Evolutionary conservation across 2,888 invertebrate genomes (phyloP).

Genomic region (Ctenicera cuprea): DNA sequence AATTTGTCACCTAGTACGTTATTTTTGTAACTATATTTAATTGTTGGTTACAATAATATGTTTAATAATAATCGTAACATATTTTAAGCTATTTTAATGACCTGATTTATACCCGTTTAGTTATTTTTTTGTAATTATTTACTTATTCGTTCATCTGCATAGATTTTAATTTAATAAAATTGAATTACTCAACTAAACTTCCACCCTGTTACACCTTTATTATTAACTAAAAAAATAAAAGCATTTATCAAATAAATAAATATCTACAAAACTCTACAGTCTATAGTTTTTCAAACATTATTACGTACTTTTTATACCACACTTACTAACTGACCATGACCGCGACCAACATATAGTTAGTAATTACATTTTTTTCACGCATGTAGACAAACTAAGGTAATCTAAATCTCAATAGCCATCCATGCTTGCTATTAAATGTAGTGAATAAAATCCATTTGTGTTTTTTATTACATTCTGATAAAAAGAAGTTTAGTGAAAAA

Average conservation of each 20-base stretch:
- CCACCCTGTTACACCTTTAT: background rate
- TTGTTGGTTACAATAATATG: background rate
- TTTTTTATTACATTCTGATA: too few relatives aligned
- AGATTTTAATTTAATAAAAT: background rate
- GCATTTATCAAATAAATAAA: too few relatives aligned
- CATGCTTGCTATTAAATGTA: too few relatives aligned
- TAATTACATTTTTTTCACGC: slow-evolving; percentile 3
- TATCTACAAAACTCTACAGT: too few relatives aligned
- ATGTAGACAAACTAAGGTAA: background rate
- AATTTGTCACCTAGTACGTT: background rate
- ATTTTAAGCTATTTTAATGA: background rate
- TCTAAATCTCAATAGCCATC: too few relatives aligned
- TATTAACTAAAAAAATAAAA: background rate
- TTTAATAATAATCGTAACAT: slow-evolving; percentile 1
- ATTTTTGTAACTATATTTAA: background rate
- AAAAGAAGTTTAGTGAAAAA: too few relatives aligned
- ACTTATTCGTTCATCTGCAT: background rate
- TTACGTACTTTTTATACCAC: too few relatives aligned
- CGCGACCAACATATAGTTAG: slow-evolving; percentile 11
- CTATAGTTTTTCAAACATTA: too few relatives aligned
- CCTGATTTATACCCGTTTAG: background rate
- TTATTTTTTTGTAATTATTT: background rate
- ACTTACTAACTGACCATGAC: slow-evolving; percentile 10
- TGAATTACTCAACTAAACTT: background rate
- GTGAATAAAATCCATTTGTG: too few relatives aligned